Conservation (phyloP, 2,797 vertebrate genomes). For the Paguma larvata region DNA sequence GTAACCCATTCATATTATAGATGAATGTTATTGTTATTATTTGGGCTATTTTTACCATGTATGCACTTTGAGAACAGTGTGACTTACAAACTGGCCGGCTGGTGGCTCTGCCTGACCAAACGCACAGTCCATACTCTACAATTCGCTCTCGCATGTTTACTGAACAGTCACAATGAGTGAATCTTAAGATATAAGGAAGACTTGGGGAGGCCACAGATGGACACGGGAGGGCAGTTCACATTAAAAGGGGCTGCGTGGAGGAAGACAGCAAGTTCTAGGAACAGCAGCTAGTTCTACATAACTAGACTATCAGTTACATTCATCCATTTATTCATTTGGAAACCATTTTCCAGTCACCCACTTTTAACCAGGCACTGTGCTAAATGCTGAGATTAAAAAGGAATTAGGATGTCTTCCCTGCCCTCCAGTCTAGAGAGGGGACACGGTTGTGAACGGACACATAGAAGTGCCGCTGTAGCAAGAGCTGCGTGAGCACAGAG, state of each 20-base stretch:
- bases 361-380: background rate
- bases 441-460: fast-evolving
- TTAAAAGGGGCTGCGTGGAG: background rate
- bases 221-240: background rate
- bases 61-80: background rate
- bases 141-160: background rate
- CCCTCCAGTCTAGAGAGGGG: background rate
- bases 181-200: background rate
- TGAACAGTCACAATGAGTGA: background rate
- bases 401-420: background rate
- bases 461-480: background rate
- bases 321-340: background rate
- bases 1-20: background rate
- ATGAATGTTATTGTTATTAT: background rate
- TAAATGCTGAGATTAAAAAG: background rate
- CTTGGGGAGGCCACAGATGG: background rate
- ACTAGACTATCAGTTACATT: background rate
- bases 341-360: background rate
- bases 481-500: background rate
- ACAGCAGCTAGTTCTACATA: background rate
- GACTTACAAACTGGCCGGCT: background rate
- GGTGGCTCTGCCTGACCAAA: background rate
- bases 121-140: no score
- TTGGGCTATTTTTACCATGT: background rate
- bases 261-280: background rate